These are phyloP conservation scores for Zaprionus camerounensis DNA, from an alignment of 1,140 invertebrate species.

Conservation along the genomic window DNA sequence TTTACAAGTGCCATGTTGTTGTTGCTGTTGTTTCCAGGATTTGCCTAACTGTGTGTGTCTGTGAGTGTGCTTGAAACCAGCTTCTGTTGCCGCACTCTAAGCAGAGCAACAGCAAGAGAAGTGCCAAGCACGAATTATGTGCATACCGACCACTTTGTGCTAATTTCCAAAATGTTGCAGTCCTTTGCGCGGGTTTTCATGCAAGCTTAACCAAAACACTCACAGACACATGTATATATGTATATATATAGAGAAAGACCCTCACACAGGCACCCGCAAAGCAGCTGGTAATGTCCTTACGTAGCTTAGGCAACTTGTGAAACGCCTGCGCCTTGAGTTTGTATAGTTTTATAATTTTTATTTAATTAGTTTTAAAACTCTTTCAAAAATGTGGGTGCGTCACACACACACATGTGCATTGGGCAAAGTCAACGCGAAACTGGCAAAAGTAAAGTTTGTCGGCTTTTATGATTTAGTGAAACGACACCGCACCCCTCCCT, in stretches of 20 bases:
- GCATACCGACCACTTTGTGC: constrained; percentile 70
- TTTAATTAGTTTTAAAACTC: constrained; percentile 83
- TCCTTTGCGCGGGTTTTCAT: constrained; percentile 63
- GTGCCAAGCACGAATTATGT: constrained; percentile 53
- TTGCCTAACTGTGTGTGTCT: constrained; percentile 10
- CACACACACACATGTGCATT: constrained; percentile 17
- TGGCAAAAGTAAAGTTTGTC: constrained; percentile 70
- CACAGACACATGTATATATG: constrained; percentile 19
- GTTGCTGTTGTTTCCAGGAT: constrained; percentile 26
- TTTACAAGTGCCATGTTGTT: constrained; percentile 33
- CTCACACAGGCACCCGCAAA: constrained; percentile 17
- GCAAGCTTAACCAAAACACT: constrained; percentile 52
- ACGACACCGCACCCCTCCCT: constrained; percentile 16
- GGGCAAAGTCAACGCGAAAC: constrained; percentile 39
- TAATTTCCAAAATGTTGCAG: constrained; percentile 69
- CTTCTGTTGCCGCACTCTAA: constrained; percentile 39
- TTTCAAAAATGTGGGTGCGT: constrained; percentile 57
- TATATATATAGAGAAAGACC: not conserved
- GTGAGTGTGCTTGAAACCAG: constrained; percentile 37
- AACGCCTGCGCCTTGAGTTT: constrained; percentile 67
- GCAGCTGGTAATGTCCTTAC: constrained; percentile 61
- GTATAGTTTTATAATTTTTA: constrained; percentile 81
- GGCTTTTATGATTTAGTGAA: constrained; percentile 74
- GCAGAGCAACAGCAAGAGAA: constrained; percentile 40
- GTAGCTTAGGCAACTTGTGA: constrained; percentile 56